phyloP scores from a whole-genome alignment of 2,888 invertebrate genomes.

The Arctia plantaginis region DNA sequence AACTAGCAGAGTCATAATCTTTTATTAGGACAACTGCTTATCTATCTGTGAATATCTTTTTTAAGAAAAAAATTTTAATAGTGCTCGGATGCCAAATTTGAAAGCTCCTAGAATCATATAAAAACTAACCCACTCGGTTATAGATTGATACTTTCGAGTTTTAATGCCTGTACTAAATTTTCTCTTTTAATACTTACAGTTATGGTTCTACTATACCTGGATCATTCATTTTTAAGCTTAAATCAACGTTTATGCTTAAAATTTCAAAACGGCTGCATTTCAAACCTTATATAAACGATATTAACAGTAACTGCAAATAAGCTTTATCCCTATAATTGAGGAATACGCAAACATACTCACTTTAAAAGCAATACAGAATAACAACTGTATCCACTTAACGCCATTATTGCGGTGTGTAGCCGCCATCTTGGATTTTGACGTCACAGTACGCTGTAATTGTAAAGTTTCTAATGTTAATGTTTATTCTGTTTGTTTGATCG shows the following conservation, averaged over 20 bases:
- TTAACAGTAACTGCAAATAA: not conserved
- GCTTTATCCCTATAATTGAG: slow-evolving; percentile 11
- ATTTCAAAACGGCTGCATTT: not conserved
- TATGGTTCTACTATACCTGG: not conserved
- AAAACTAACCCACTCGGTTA: not conserved
- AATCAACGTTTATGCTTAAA: not conserved
- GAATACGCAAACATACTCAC: slow-evolving; percentile 13
- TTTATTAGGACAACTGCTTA: too few species aligned
- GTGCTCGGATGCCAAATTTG: too few species aligned
- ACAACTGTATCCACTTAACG: slow-evolving; percentile 32
- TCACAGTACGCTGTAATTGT: slow-evolving; percentile 30
- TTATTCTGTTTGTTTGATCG: slow-evolving; percentile 29
- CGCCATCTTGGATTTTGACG: slow-evolving; percentile 39
- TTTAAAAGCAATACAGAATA: slow-evolving; percentile 22
- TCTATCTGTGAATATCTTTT: too few species aligned
- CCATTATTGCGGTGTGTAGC: slow-evolving; percentile 26
- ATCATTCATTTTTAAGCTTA: not conserved
- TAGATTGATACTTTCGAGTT: not conserved
- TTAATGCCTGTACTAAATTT: not conserved
- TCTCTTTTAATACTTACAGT: not conserved
- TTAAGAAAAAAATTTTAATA: too few species aligned
- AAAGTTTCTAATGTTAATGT: slow-evolving; percentile 41
- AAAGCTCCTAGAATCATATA: too few species aligned
- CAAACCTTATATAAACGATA: not conserved
- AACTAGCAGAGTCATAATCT: too few species aligned